phyloP scores from a whole-genome alignment of 2,888 invertebrate genomes.

The Leptopilina syphax region DNA sequence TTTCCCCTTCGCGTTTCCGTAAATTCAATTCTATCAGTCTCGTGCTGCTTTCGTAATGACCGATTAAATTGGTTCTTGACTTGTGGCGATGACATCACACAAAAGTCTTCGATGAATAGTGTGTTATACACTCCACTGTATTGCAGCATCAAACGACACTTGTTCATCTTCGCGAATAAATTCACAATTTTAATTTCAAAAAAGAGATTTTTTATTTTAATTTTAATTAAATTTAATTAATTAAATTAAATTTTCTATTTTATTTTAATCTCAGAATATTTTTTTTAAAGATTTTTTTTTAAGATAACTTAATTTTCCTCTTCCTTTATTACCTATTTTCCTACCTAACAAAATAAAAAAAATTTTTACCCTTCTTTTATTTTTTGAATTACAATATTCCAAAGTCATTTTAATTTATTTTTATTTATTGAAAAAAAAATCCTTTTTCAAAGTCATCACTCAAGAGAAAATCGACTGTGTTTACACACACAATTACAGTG shows the following conservation, averaged over 20 bases:
- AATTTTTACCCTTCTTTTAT: no score
- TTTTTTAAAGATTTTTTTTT: no score
- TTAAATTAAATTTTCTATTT: no score
- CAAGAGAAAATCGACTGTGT: background rate
- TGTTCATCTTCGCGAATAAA: slow-evolving; percentile 11
- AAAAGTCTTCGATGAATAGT: slow-evolving; percentile 5
- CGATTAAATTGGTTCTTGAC: slow-evolving; percentile 40
- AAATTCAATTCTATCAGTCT: slow-evolving; percentile 40
- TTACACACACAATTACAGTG: background rate
- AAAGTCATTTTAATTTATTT: no score
- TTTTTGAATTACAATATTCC: background rate
- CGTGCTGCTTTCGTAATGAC: slow-evolving; percentile 39
- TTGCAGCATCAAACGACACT: slow-evolving; percentile 20
- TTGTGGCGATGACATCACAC: slow-evolving; percentile 22
- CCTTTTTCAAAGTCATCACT: background rate
- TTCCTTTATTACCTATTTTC: no score
- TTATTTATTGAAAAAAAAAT: no score
- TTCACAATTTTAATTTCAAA: background rate
- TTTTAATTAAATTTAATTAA: no score
- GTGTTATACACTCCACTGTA: slow-evolving; percentile 12
- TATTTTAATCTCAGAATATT: no score
- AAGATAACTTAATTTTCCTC: no score
- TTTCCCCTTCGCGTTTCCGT: slow-evolving; percentile 27
- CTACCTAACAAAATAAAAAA: no score
- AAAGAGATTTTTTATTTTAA: background rate